These are phyloP conservation scores for Callimorpha dominula DNA, from an alignment of 2,888 invertebrate genomes.

Conservation along the genomic window DNA sequence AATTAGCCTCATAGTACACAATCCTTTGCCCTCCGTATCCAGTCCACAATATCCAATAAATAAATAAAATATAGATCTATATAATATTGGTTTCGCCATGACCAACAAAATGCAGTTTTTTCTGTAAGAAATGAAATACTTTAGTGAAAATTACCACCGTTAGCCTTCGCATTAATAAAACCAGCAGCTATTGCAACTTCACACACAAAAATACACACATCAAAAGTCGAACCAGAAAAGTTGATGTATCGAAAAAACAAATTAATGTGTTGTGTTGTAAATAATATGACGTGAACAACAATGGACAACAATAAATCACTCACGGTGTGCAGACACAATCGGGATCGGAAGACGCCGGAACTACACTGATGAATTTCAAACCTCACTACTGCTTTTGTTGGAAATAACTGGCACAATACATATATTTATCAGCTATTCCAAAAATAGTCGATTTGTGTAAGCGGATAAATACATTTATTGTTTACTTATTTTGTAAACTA, in stretches of 20 bases:
- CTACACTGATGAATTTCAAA: conserved; percentile 59
- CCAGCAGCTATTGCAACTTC: not conserved
- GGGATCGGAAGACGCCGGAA: conserved; percentile 63
- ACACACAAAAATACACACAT: conserved; percentile 32
- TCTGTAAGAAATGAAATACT: not conserved
- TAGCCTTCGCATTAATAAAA: not conserved
- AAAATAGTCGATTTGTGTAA: too few species aligned
- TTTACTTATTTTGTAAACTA: too few species aligned
- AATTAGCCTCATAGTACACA: too few species aligned
- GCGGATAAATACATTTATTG: too few species aligned
- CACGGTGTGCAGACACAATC: conserved; percentile 57
- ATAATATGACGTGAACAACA: conserved; percentile 59
- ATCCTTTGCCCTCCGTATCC: too few species aligned
- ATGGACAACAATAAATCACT: conserved; percentile 70
- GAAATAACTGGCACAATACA: not conserved
- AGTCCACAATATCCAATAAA: too few species aligned
- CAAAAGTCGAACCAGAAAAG: conserved; percentile 43
- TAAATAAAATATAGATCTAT: too few species aligned
- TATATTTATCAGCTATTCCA: not conserved
- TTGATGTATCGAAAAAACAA: conserved; percentile 53
- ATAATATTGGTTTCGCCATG: too few species aligned
- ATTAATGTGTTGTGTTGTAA: conserved; percentile 55
- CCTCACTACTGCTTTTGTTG: conserved; percentile 48
- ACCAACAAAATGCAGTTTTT: too few species aligned
- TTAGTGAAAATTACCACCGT: not conserved